Conservation (phyloP, 1,140 invertebrate genomes). For the Phortica variegata region DNA sequence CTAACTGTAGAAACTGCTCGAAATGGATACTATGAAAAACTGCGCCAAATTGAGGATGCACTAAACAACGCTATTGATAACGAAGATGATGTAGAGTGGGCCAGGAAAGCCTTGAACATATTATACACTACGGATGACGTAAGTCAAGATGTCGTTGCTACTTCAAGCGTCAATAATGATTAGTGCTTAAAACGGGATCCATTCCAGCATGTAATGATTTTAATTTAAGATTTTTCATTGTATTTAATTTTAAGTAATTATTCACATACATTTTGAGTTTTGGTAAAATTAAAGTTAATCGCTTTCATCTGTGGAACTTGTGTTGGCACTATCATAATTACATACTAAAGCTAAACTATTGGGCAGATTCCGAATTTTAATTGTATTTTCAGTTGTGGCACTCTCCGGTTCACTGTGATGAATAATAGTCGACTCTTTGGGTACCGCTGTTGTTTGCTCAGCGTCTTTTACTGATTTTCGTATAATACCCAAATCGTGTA, state of each 20-base stretch:
- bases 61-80: conserved; percentile 18
- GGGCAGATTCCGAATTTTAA: conserved; percentile 7
- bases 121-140: no score
- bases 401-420: neutral
- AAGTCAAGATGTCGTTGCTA: no score
- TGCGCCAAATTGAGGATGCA: conserved; percentile 28
- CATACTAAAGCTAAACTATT: conserved; percentile 33
- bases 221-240: no score
- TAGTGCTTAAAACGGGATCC: no score
- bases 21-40: conserved; percentile 32
- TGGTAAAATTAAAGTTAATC: no score
- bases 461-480: conserved; percentile 11
- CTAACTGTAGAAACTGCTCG: conserved; percentile 15
- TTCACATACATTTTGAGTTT: no score
- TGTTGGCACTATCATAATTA: conserved; percentile 28
- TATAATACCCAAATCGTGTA: conserved; percentile 48
- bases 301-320: conserved; percentile 19
- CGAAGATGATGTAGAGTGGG: conserved; percentile 17
- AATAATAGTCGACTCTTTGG: neutral
- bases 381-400: neutral
- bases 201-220: no score
- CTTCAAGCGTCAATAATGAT: no score
- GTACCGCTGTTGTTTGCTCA: neutral
- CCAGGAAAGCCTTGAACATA: no score
- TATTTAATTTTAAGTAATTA: no score